Conservation (phyloP, 2,113 vertebrate species). For the Orycteropus afer region DNA sequence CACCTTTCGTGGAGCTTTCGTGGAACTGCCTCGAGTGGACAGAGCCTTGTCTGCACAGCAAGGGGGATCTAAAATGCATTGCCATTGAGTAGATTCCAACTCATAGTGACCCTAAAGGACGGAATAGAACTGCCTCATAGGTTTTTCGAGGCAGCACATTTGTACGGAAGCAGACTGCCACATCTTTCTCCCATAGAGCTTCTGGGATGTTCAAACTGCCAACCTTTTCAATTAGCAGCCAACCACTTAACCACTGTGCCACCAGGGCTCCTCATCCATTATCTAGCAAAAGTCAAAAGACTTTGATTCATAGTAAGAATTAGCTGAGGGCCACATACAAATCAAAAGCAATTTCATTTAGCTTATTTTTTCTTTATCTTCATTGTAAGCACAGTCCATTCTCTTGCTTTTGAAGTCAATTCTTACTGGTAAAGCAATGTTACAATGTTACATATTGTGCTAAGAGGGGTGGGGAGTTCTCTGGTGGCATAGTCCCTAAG, state of each 20-base stretch:
- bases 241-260: background rate
- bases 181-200: no score
- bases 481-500: no score
- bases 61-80: no score
- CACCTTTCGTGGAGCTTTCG: background rate
- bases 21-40: background rate
- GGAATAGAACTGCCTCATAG: background rate
- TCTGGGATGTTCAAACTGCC: no score
- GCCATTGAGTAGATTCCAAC: no score
- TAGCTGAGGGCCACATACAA: background rate
- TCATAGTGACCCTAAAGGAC: background rate
- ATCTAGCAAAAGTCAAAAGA: background rate
- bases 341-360: background rate
- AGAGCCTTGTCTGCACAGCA: background rate
- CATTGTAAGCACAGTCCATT: background rate
- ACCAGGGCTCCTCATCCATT: background rate
- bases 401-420: background rate
- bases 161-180: background rate
- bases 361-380: background rate
- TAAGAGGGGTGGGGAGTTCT: background rate
- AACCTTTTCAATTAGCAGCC: background rate
- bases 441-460: background rate
- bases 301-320: background rate
- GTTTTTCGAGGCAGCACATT: background rate
- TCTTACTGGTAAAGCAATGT: background rate